Conservation (phyloP, 2,113 vertebrate genomes). For the Pleuronectes platessa region DNA sequence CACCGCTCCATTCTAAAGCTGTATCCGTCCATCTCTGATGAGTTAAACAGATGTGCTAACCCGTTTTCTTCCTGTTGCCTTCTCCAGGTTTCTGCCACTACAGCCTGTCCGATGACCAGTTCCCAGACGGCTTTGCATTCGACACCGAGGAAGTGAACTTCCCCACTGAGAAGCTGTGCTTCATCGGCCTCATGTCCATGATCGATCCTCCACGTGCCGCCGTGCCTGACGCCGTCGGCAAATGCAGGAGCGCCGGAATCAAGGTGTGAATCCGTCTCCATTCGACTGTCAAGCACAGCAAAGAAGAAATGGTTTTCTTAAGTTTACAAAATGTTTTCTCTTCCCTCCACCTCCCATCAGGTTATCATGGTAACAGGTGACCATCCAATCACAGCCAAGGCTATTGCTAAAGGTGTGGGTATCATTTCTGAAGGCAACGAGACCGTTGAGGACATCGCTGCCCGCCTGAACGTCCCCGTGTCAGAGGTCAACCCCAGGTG, state of each 20-base stretch:
- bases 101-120: slow-evolving; percentile 86
- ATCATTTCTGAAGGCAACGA: slow-evolving; percentile 96
- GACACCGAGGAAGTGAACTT: slow-evolving; percentile 92
- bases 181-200: slow-evolving; percentile 95
- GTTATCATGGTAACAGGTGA: slow-evolving; percentile 97
- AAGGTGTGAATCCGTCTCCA: slow-evolving; percentile 79
- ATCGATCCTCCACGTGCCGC: slow-evolving; percentile 91
- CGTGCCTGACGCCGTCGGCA: slow-evolving; percentile 91
- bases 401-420: slow-evolving; percentile 94
- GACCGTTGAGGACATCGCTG: slow-evolving; percentile 93
- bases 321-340: neutral
- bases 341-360: slow-evolving; percentile 59
- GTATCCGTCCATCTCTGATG: neutral
- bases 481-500: slow-evolving; percentile 92
- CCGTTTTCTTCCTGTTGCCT: neutral
- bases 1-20: neutral
- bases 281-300: no score
- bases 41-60: neutral
- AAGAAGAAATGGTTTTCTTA: no score
- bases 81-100: slow-evolving; percentile 89
- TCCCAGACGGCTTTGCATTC: slow-evolving; percentile 87
- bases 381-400: slow-evolving; percentile 95
- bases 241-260: slow-evolving; percentile 93
- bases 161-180: slow-evolving; percentile 89
- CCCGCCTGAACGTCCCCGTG: slow-evolving; percentile 89